Percentiles rank a stretch among this genome's conserved stretches.
Evolutionary conservation across 2,113 vertebrate species (phyloP).

Genomic region (Cairina moschata): DNA sequence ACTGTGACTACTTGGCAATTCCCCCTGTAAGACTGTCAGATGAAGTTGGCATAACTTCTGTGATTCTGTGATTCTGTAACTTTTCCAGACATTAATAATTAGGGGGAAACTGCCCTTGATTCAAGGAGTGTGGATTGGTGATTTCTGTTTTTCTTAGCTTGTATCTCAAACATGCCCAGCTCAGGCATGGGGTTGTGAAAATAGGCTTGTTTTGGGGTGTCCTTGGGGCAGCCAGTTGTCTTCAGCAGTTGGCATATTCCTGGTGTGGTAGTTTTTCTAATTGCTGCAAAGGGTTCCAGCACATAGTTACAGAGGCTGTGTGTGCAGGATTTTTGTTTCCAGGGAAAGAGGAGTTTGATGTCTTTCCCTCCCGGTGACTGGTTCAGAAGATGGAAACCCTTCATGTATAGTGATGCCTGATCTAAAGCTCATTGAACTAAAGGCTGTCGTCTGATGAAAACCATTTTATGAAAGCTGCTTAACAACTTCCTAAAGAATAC

Average conservation of each 20-base stretch:
- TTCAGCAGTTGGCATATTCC: not conserved
- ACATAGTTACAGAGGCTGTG: not conserved
- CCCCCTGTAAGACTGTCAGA: not conserved
- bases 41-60: not conserved
- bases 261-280: not conserved
- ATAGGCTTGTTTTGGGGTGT: not conserved
- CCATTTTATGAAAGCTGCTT: not conserved
- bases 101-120: not conserved
- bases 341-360: not conserved
- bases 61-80: not conserved
- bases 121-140: not conserved
- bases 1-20: not conserved
- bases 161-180: not conserved
- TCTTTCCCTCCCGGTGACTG: not conserved
- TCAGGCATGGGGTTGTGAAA: not conserved
- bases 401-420: not conserved
- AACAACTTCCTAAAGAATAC: not conserved
- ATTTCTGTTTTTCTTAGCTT: not conserved
- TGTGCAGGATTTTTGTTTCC: not conserved
- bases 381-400: not conserved
- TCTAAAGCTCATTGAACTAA: not conserved
- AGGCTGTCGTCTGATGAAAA: not conserved
- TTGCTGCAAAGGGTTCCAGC: not conserved
- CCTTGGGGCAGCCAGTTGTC: not conserved
- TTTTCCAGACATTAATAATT: not conserved